Percentiles rank a stretch among this genome's conserved stretches.
Evolutionary conservation across 2,888 invertebrate genomes (phyloP).

Genomic region (Eilema depressum): DNA sequence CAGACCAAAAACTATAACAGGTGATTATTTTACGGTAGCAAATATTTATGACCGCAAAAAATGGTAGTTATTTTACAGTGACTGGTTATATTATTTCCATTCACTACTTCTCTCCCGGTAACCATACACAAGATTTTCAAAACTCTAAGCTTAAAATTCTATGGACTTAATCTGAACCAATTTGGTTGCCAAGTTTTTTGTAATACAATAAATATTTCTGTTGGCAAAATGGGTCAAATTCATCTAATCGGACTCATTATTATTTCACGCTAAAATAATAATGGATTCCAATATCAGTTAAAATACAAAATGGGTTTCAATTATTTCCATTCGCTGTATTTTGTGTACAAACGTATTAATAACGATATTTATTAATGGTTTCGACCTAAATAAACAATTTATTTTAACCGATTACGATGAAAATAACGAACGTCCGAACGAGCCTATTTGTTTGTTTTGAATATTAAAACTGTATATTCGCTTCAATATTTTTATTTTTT

Average conservation of each 20-base stretch:
- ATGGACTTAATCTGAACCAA: not conserved
- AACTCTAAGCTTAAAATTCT: not conserved
- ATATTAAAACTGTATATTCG: too few species aligned
- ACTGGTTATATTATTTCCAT: too few species aligned
- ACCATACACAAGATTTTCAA: too few species aligned
- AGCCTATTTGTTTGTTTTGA: not conserved
- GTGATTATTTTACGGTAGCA: too few species aligned
- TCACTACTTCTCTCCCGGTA: too few species aligned
- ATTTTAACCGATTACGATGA: constrained; percentile 1
- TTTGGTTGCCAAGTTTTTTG: not conserved
- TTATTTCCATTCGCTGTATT: constrained; percentile 12
- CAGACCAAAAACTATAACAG: too few species aligned
- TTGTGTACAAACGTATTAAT: constrained; percentile 9
- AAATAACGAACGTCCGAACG: not conserved
- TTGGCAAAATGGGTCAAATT: not conserved
- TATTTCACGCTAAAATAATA: not conserved
- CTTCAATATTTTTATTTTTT: not conserved
- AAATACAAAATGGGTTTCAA: constrained; percentile 9
- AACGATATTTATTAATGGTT: constrained; percentile 14
- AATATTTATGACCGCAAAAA: too few species aligned
- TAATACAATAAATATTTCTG: not conserved
- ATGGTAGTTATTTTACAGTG: too few species aligned
- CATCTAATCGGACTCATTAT: not conserved
- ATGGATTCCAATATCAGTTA: not conserved
- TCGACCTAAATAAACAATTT: constrained; percentile 22